phyloP scores from a whole-genome alignment of 2,888 invertebrate species.

The Apamea sordens region DNA sequence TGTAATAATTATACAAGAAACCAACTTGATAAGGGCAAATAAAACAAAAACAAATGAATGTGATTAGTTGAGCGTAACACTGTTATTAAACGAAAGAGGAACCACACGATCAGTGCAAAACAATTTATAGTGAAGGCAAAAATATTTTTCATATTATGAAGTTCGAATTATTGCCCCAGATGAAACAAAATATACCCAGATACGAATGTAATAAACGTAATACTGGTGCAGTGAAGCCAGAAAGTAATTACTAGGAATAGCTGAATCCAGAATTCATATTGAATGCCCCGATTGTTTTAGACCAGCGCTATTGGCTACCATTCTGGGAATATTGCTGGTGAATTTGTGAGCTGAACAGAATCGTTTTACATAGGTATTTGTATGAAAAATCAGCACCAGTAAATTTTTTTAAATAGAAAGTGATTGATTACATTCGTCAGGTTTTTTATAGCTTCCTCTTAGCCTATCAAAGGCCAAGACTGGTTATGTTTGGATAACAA shows the following conservation, averaged over 20 bases:
- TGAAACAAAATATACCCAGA: constrained; percentile 31
- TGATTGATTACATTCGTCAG: neutral
- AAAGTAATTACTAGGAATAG: constrained; percentile 62
- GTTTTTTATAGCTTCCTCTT: neutral
- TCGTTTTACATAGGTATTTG: neutral
- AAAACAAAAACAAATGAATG: neutral
- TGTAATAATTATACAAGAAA: neutral
- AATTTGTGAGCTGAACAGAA: constrained; percentile 17
- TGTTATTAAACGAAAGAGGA: neutral
- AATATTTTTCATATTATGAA: constrained; percentile 11
- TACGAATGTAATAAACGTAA: constrained; percentile 45
- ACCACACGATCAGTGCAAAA: neutral
- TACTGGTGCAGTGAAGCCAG: constrained; percentile 38
- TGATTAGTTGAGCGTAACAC: neutral
- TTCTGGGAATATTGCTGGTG: constrained; percentile 23
- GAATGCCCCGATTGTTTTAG: constrained; percentile 61
- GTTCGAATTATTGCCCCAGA: constrained; percentile 4
- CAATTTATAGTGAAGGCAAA: neutral
- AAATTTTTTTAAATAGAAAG: neutral
- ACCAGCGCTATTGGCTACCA: constrained; percentile 32
- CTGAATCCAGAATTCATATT: constrained; percentile 60
- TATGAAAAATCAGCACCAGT: neutral
- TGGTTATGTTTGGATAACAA: neutral
- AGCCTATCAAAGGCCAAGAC: too few species aligned
- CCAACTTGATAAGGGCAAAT: neutral